Evolutionary conservation across 2,113 vertebrate genomes (phyloP).

Genomic region (Myiopsitta monachus): DNA sequence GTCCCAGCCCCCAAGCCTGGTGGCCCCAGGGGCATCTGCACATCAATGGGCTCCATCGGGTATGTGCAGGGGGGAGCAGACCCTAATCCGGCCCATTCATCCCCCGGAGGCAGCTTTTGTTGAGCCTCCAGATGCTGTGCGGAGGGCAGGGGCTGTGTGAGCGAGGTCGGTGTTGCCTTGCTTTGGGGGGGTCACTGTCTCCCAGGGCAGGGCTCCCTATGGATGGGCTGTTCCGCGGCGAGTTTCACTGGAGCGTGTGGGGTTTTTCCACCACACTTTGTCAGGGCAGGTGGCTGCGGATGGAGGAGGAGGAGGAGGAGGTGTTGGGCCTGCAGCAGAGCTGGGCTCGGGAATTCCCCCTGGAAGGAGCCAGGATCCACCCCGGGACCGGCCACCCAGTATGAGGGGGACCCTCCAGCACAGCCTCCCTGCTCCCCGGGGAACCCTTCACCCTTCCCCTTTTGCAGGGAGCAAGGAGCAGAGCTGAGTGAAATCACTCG

Average conservation of each 20-base stretch:
- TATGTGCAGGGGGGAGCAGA: not conserved
- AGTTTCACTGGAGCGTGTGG: fast-evolving
- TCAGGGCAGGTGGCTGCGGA: not conserved
- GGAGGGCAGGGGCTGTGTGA: not conserved
- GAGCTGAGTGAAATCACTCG: not conserved
- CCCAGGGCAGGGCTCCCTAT: not conserved
- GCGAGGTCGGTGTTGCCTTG: not conserved
- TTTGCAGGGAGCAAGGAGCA: not conserved
- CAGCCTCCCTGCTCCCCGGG: not conserved
- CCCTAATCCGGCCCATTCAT: slow-evolving; percentile 40
- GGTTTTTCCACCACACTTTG: not conserved
- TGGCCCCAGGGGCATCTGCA: slow-evolving; percentile 44
- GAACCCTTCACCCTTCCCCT: not conserved
- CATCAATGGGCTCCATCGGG: slow-evolving; percentile 27
- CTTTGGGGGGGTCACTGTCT: not conserved
- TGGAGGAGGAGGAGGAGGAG: not conserved
- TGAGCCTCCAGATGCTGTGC: slow-evolving; percentile 8
- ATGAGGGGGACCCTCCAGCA: not conserved
- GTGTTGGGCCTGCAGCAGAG: not conserved
- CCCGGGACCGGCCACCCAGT: fast-evolving
- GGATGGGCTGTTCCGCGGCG: not conserved
- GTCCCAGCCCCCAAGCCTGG: not conserved
- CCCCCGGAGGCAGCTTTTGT: slow-evolving; percentile 1
- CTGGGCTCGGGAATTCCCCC: not conserved
- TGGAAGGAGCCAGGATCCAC: not conserved